A percentile compares a stretch with the other conserved stretches of the same genome.
Evolutionary conservation across 2,113 vertebrate species (phyloP).

Genomic region (Tragelaphus imberbis): DNA sequence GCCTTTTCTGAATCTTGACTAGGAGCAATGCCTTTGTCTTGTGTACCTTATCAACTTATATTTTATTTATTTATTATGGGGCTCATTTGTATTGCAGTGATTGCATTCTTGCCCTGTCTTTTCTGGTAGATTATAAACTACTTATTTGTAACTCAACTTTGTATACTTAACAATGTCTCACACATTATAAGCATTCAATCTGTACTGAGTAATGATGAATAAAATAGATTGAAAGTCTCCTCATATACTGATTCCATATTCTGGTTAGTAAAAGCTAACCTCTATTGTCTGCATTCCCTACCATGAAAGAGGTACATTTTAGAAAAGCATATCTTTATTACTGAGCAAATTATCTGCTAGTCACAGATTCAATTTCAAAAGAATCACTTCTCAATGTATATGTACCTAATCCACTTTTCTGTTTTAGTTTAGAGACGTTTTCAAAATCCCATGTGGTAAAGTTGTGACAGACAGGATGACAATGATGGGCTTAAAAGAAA

Average conservation of each 20-base stretch:
- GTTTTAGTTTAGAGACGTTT: neutral
- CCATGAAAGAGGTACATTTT: neutral
- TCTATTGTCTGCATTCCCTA: neutral
- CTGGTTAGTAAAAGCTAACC: neutral
- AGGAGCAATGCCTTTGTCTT: neutral
- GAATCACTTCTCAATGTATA: neutral
- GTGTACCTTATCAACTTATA: neutral
- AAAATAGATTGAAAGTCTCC: neutral
- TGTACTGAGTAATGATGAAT: neutral
- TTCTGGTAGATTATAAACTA: neutral
- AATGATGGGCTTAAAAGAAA: neutral
- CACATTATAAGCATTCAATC: neutral
- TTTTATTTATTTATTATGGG: neutral
- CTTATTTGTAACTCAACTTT: neutral
- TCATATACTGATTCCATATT: neutral
- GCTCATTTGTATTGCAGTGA: neutral
- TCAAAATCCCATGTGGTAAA: conserved; percentile 15
- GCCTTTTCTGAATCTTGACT: neutral
- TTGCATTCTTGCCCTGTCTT: neutral
- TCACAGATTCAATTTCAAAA: conserved; percentile 1
- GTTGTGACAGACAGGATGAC: neutral
- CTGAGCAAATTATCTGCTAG: neutral
- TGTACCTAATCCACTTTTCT: neutral
- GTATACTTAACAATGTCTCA: neutral
- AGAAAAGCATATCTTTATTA: neutral